phyloP scores from a whole-genome alignment of 1,140 invertebrate genomes.

The Prorops nasuta region DNA sequence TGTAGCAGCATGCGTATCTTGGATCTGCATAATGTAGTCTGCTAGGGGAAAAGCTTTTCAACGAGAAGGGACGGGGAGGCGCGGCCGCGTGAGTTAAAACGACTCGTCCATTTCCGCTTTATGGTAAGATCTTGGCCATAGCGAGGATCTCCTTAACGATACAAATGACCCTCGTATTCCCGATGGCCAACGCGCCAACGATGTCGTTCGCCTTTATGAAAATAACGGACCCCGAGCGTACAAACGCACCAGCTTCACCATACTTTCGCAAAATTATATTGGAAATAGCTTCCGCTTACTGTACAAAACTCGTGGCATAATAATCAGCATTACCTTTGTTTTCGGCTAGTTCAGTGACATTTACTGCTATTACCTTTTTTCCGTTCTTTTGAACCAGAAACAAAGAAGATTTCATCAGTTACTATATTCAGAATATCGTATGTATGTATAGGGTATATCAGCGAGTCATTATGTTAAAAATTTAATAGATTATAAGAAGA shows the following conservation, averaged over 20 bases:
- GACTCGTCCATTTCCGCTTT: slow-evolving; percentile 21
- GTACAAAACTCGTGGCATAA: too few species aligned
- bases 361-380: too few species aligned
- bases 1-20: too few species aligned
- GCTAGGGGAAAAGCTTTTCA: background rate
- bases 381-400: too few species aligned
- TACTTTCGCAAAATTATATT: slow-evolving; percentile 26
- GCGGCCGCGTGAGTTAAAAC: slow-evolving; percentile 12
- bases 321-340: too few species aligned
- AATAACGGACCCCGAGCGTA: slow-evolving; percentile 22
- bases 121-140: slow-evolving; percentile 20
- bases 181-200: slow-evolving; percentile 22
- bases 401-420: too few species aligned
- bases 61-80: slow-evolving; percentile 3
- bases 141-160: slow-evolving; percentile 28
- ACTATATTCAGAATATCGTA: too few species aligned
- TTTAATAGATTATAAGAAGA: too few species aligned
- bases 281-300: slow-evolving; percentile 33
- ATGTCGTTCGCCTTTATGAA: slow-evolving; percentile 28
- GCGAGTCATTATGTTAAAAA: too few species aligned
- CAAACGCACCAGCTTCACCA: slow-evolving; percentile 16
- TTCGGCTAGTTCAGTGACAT: too few species aligned
- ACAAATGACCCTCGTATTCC: slow-evolving; percentile 23
- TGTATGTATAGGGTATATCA: too few species aligned
- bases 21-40: too few species aligned